phyloP scores from a whole-genome alignment of 2,113 vertebrate species.

The Dolichotis patagonum region DNA sequence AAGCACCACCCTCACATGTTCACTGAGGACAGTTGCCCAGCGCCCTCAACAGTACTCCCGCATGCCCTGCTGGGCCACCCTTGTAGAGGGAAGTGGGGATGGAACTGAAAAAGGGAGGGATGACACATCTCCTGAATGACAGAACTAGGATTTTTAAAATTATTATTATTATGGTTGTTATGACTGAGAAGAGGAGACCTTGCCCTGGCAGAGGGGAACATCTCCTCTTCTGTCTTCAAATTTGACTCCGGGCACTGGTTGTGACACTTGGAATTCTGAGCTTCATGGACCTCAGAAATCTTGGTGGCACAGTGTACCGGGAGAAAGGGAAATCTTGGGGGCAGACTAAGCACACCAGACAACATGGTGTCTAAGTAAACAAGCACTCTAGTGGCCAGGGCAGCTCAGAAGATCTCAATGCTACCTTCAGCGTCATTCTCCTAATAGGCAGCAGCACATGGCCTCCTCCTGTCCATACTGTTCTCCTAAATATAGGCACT shows the following conservation, averaged over 20 bases:
- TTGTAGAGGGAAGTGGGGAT: not conserved
- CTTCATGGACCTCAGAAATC: constrained; percentile 83
- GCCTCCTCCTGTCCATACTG: not conserved
- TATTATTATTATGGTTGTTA: constrained; percentile 72
- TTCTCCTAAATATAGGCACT: not conserved
- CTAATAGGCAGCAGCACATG: not conserved
- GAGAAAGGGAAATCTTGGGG: constrained; percentile 63
- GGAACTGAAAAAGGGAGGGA: not conserved
- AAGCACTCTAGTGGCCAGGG: not conserved
- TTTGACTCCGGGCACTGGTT: constrained; percentile 84
- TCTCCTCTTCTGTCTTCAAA: constrained; percentile 81
- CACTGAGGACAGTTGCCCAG: not conserved
- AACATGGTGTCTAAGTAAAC: not conserved
- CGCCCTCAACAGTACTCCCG: not conserved
- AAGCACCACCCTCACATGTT: not conserved
- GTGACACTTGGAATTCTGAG: constrained; percentile 83
- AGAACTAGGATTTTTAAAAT: constrained; percentile 71
- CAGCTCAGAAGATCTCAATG: not conserved
- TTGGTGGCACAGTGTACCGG: constrained; percentile 80
- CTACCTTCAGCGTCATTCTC: not conserved
- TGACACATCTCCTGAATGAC: constrained; percentile 48
- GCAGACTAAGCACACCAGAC: constrained; percentile 35
- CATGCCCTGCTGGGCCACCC: not conserved
- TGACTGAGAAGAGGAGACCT: constrained; percentile 77
- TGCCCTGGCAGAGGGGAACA: constrained; percentile 78